A percentile compares a stretch with the other conserved stretches of the same genome.
These are phyloP conservation scores for Asbolus verrucosus DNA, from an alignment of 1,140 invertebrate genomes.

Conservation along the genomic window DNA sequence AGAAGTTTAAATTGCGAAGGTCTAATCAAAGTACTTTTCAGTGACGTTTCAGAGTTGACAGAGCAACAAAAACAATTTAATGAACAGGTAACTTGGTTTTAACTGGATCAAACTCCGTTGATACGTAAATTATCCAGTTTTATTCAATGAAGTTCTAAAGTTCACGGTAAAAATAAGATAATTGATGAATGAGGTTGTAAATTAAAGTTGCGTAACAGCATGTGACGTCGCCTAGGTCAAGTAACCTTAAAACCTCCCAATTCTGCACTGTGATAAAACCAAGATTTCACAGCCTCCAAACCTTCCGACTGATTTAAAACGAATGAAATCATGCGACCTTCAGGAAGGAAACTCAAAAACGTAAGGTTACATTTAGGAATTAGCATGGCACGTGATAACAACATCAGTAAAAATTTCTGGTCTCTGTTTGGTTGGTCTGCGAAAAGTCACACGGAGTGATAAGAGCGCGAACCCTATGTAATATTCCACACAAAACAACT, in stretches of 20 bases:
- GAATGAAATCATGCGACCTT: too few relatives aligned
- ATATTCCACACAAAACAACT: constrained; percentile 22
- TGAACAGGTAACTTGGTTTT: constrained; percentile 30
- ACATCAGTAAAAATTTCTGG: not conserved
- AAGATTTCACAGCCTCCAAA: too few relatives aligned
- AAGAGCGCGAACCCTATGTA: constrained; percentile 14
- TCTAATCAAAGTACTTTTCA: constrained; percentile 1
- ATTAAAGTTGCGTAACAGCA: not conserved
- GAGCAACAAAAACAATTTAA: constrained; percentile 12
- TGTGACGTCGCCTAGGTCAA: constrained; percentile 25
- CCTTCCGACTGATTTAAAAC: too few relatives aligned
- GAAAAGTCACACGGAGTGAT: not conserved
- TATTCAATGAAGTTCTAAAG: constrained; percentile 19
- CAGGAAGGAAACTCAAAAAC: too few relatives aligned
- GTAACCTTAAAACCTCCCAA: not conserved
- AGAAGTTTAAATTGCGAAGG: too few relatives aligned
- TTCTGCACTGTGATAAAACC: too few relatives aligned
- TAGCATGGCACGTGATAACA: not conserved
- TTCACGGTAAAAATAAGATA: not conserved
- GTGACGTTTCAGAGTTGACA: constrained; percentile 14
- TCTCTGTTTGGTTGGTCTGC: not conserved
- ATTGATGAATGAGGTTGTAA: not conserved
- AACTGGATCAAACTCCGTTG: constrained; percentile 39
- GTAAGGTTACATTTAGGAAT: too few relatives aligned
- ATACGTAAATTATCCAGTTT: constrained; percentile 35